These are phyloP conservation scores for Chitala chitala DNA, from an alignment of 2,113 vertebrate genomes.

Conservation along the genomic window DNA sequence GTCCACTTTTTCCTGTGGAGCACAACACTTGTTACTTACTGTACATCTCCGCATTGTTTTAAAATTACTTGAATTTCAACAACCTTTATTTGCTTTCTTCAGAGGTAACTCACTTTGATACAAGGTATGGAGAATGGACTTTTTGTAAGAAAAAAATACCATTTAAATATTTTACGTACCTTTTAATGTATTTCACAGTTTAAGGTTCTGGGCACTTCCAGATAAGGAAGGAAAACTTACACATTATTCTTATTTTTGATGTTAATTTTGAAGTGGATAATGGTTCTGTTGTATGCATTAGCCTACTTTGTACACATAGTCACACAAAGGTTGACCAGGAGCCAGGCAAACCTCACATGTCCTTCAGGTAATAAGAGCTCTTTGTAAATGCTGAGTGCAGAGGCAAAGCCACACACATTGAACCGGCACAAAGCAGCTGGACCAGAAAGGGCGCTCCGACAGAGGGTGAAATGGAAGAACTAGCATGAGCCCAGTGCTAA, in stretches of 20 bases:
- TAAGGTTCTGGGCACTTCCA: background rate
- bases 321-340: too few relatives aligned
- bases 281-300: background rate
- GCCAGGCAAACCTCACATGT: too few relatives aligned
- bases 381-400: too few relatives aligned
- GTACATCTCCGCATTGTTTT: background rate
- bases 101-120: background rate
- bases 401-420: too few relatives aligned
- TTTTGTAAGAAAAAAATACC: too few relatives aligned
- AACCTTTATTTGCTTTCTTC: background rate
- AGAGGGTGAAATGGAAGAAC: background rate
- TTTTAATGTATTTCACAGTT: background rate
- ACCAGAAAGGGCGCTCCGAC: background rate
- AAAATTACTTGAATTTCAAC: background rate
- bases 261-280: too few relatives aligned
- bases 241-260: background rate
- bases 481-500: background rate
- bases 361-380: too few relatives aligned
- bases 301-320: background rate
- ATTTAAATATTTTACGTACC: background rate
- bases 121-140: background rate
- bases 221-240: background rate
- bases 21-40: background rate
- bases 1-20: background rate
- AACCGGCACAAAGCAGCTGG: background rate